Conservation (phyloP, 1,140 invertebrate genomes). For the Meloidogyne floridensis region DNA sequence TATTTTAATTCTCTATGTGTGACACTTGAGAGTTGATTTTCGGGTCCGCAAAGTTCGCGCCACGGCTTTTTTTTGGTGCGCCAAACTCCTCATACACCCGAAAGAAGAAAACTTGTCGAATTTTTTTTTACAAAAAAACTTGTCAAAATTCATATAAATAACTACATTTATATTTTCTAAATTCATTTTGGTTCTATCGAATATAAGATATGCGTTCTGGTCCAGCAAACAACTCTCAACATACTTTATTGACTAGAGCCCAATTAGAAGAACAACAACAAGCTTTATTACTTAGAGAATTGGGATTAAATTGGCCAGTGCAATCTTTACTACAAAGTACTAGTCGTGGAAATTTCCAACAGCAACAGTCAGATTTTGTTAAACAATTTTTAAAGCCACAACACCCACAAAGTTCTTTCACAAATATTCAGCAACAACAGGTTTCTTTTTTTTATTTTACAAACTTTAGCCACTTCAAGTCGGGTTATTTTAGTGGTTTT, state of each 20-base stretch:
- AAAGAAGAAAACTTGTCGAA: no score
- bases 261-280: constrained; percentile 2
- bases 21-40: no score
- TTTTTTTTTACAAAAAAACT: no score
- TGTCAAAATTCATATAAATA: no score
- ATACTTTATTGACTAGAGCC: background rate
- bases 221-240: background rate
- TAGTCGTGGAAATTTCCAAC: background rate
- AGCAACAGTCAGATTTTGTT: background rate
- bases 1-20: no score
- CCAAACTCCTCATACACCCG: no score
- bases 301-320: background rate
- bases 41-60: no score
- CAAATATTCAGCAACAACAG: background rate
- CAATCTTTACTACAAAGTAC: background rate
- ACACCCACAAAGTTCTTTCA: background rate
- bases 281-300: background rate
- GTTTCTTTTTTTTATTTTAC: background rate
- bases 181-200: no score
- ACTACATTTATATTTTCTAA: no score
- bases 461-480: background rate
- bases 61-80: no score
- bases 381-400: background rate
- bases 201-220: background rate
- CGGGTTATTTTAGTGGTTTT: no score